These are phyloP conservation scores for Chloebia gouldiae DNA, from an alignment of 2,113 vertebrate genomes.

Conservation along the genomic window DNA sequence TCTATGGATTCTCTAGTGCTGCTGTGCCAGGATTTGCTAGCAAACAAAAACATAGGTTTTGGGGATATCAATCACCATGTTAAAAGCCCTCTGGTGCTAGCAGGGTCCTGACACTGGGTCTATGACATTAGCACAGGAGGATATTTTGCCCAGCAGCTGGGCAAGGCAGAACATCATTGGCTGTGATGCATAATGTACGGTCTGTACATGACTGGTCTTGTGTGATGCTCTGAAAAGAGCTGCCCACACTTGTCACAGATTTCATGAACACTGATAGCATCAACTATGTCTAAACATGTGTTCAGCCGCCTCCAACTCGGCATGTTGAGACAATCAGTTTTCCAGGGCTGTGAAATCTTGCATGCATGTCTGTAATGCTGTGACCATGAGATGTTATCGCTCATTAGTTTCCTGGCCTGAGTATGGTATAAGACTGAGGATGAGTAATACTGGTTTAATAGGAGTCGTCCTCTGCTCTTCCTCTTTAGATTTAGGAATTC, in stretches of 20 bases:
- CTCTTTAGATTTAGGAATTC: not conserved
- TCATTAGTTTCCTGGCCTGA: not conserved
- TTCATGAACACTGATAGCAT: slow-evolving; percentile 6
- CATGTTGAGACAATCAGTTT: slow-evolving; percentile 32
- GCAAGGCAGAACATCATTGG: not conserved
- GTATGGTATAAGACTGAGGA: not conserved
- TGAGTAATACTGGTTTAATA: not conserved
- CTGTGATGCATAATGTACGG: not conserved
- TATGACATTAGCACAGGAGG: not conserved
- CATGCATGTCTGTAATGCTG: not conserved
- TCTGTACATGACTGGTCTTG: slow-evolving; percentile 45
- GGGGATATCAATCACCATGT: not conserved
- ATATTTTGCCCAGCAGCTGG: slow-evolving; percentile 10
- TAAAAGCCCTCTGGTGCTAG: not conserved
- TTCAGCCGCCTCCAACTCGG: slow-evolving; percentile 26
- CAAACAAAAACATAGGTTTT: not conserved
- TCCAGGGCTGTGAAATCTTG: not conserved
- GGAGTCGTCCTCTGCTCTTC: not conserved
- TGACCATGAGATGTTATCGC: slow-evolving; percentile 15
- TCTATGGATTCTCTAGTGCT: not conserved
- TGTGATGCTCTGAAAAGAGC: not conserved
- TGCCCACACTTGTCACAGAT: slow-evolving; percentile 56
- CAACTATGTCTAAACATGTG: slow-evolving; percentile 39
- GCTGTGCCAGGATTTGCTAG: not conserved
- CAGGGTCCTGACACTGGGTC: not conserved